Base-by-base conservation (phyloP, 2,888 invertebrate genomes). In the Leptura quadrifasciata region DNA sequence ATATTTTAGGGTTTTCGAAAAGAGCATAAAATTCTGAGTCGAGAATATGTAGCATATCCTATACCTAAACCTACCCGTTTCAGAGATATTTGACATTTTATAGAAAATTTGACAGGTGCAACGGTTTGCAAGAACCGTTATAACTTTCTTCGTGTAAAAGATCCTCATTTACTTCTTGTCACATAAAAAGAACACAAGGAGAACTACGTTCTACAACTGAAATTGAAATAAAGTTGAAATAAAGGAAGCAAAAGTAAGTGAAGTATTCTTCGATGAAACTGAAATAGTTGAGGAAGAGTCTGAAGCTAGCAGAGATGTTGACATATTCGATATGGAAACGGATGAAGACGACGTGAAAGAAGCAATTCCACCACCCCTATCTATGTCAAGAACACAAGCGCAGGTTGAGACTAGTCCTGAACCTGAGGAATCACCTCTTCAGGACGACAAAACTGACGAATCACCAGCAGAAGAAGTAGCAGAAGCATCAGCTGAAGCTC, bases 261-360 rank as follows among this genome's bases (percentile, higher is more conserved):
- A 79, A n/a, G 24, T 84, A 12, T 85, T 84, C 80, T 85, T 84
- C 70, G 82, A 85, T 60, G 85, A 85, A 60, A 75, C 78, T 15
- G 83, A 85, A 75, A 76, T 74, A 18, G 39, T 76, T 0, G 81
- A 76, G 0, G 85, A 84, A 64, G 82, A 83, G 68, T 76, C 79
- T 0, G 81, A 77, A 64, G 79, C 54, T 21, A 76, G 79, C 17
- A 76, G 76, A 39, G 77, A 77, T 24, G 58, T 76, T 68, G 79
- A 80, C 71, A 76, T 79, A 1, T 79, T 79, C 57, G 79, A 72
- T 9, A 69, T 77, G 21, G 69, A 68, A 20, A 74, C 72, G 6
- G 77, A 77, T 27, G 76, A 68, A 20, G 63, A 69, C 10, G 76
- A 73, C 24, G 27, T 2, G 27, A 31, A 31, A 31, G 27, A 31